Evolutionary conservation across 1,140 invertebrate genomes (phyloP), one percentile per base, ranked within the genome.

Genomic region (Pogonomyrmex californicus): DNA sequence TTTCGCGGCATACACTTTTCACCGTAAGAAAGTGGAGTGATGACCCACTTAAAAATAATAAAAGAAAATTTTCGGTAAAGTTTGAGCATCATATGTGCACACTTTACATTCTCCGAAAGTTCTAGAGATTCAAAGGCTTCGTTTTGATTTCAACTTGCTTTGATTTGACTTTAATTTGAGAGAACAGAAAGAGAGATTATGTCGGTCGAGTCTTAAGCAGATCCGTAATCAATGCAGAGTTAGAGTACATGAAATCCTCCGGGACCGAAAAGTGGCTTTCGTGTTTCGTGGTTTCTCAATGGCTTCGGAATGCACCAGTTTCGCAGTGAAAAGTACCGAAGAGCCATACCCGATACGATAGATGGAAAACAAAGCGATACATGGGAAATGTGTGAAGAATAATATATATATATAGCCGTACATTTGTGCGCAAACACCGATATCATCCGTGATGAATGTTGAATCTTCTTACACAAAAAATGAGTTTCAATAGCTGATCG

Each of bases 171-270:
- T 47, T 60, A 10, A 10, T 7, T 30, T 30, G 47, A 73, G 41
- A 54, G 9, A 30, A 54, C 38, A n/a, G 49, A 60, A 56, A 77
- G 51, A 12, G 63, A 78, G 63, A 76, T 90, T 90, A 82, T 58
- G 51, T 86, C 47, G 47, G 38, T 14, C 12, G 70, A 56, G 71
- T 90, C 86, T 90, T 90, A 90, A 86, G 86, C 58, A 85, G 33
- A 14, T 87, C 58, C 12, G 36, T 77, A 82, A 87, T 85, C 70
- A 78, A 81, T 90, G 86, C 51, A 17, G 56, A 23, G 49, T 56
- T 68, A 33, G 44, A 62, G 23, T 76, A 47, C 60, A 38, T 54
- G 58, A 89, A 85, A 85, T 90, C 81, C 49, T 85, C 30, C 38
- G 77, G 23, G 85, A 88, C 77, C n/a, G 41, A 60, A 41, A 77